Base-by-base conservation (phyloP, 2,797 vertebrate genomes). In the Heteromormyrus szaboi region DNA sequence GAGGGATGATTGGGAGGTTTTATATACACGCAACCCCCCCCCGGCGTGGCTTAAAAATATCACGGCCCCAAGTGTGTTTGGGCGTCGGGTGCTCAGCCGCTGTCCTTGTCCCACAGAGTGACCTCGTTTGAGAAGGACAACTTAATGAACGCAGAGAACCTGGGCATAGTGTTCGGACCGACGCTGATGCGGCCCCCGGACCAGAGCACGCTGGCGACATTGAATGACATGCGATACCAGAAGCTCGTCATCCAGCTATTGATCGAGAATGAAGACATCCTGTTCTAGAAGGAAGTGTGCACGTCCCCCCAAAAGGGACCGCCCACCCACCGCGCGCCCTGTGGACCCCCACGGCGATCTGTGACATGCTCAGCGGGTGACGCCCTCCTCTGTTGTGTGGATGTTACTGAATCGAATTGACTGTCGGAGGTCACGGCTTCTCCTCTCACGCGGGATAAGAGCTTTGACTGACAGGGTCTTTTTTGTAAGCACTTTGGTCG, bases 211-310 rank as follows among this genome's bases (percentile, higher is more conserved):
- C 96, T 99, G 90, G 96, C 97, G 41, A 98, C 98, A 0, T 96
- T 99, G 93, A 99, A 99, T 50, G 98, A 99, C 93, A 99, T 99
- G 98, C 96, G 98, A 93, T 97, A 98, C 94, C 99, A 99, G 96
- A 99, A 98, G 93, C 94, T 98, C 87, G 97, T 99, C 85, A 95
- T 99, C 93, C 98, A 99, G 95, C 96, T 99, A 89, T 95, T 99
- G 95, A 99, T 99, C 90, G 97, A 99, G 94, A 97, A 99, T 12
- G 99, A 99, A 96, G 99, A 99, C 89, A 97, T 99, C 92, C 96
- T 99, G 93, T 99, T 99, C 94, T 99, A 93, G 96, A 92, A 11
- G 86, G 54, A 12, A 8, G 51, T 56, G 29, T 37, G 7, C 4
- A 29, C 8, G 8, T 46, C 81, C 22, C 44, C 81, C 4, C 8